Evolutionary conservation across 2,113 vertebrate species (phyloP), one percentile per base, ranked within the genome.

Genomic region (Glareola pratincola): DNA sequence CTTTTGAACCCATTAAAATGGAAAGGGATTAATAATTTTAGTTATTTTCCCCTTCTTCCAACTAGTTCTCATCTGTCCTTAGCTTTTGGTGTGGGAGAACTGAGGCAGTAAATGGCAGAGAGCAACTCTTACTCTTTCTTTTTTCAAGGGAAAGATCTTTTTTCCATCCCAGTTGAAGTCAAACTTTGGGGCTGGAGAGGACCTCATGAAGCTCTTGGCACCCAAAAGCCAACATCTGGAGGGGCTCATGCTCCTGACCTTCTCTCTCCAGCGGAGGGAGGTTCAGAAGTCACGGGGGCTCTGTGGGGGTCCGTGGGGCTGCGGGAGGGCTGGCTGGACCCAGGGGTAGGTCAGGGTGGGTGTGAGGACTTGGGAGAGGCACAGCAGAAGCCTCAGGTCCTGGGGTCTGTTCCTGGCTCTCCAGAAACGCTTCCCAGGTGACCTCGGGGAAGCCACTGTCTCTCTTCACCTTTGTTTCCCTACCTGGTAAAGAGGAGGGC

Each of bases 301-400:
- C n/a, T 37, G 41, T 17, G 11, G 43, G 43, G 20, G 20, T 54
- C 43, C 0, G 0, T 48, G 51, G 54, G 50, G 47, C 62, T 72
- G 36, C 51, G 75, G 53, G 41, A 63, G 45, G 10, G 12, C 43
- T 79, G 90, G 41, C 23, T 48, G 12, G 45, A 26, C 16, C 45
- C 34, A 36, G 66, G 34, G 20, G 23, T 62, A 26, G 24, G 47
- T 51, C 34, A 71, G 59, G 71, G 21, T 82, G 53, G 82, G 14
- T 69, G 32, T 36, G 57, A 80, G 41, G 17, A 22, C 12, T 32
- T 67, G 48, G 34, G 71, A 64, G 11, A 3, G 1, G 29, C 9
- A 57, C 39, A 54, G 39, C 20, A 75, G 26, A 79, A 94, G 18
- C 62, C 27, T 24, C 24, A 24, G 43, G 6, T 81, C 24, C 32